phyloP scores from a whole-genome alignment of 1,140 invertebrate genomes.

The Drosophila mayri region DNA sequence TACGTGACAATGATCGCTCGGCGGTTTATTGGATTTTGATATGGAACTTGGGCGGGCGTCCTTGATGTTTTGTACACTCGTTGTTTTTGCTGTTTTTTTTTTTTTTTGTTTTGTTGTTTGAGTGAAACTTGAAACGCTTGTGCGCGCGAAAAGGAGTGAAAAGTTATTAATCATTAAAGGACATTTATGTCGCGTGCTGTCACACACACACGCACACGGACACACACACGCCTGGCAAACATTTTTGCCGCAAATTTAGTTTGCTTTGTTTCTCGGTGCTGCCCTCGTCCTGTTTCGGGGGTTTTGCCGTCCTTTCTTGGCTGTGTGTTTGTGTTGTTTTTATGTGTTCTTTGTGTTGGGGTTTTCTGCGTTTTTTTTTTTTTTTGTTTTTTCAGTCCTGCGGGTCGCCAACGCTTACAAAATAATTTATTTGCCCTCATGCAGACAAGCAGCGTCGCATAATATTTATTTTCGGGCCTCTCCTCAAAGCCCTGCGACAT shows the following conservation, averaged over 20 bases:
- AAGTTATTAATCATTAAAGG: conserved; percentile 79
- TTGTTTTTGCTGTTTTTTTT: conserved; percentile 20
- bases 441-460: conserved; percentile 55
- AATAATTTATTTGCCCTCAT: conserved; percentile 61
- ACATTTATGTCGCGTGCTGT: conserved; percentile 76
- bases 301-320: conserved; percentile 11
- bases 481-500: conserved; percentile 20
- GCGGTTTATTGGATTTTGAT: conserved; percentile 65
- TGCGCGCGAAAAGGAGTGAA: conserved; percentile 70
- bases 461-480: conserved; percentile 46
- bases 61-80: conserved; percentile 2
- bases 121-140: conserved; percentile 74
- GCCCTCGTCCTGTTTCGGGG: not conserved
- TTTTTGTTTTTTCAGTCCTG: conserved; percentile 18
- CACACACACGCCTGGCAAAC: conserved; percentile 17
- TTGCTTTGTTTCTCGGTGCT: conserved; percentile 49
- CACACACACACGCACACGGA: conserved; percentile 34
- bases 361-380: conserved; percentile 4
- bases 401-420: conserved; percentile 24
- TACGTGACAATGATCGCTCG: conserved; percentile 22
- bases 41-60: conserved; percentile 22
- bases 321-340: conserved; percentile 7
- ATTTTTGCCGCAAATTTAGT: conserved; percentile 68
- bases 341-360: conserved; percentile 25
- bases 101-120: conserved; percentile 33